Evolutionary conservation across 2,797 vertebrate species (phyloP).

Genomic region (Euthynnus affinis): DNA sequence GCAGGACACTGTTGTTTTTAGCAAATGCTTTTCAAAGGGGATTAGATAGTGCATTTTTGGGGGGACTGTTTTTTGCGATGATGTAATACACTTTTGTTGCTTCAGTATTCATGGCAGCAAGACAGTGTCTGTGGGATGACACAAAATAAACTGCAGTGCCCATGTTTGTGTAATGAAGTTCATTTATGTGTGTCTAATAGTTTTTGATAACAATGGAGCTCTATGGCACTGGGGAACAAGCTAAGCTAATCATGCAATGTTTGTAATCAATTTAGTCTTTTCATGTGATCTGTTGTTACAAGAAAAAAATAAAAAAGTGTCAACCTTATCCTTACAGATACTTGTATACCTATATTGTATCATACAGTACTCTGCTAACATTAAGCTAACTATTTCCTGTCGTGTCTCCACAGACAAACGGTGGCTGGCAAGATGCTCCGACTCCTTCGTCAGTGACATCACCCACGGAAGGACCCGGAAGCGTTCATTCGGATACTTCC

Average conservation of each 20-base stretch:
- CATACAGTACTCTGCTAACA: background rate
- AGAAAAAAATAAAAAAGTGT: background rate
- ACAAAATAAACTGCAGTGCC: too few species aligned
- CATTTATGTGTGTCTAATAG: too few species aligned
- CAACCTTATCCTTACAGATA: slow-evolving; percentile 3
- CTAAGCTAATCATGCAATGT: background rate
- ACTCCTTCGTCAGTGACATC: slow-evolving; percentile 99
- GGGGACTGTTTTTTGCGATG: background rate
- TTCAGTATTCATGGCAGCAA: background rate
- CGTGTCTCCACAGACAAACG: slow-evolving; percentile 90
- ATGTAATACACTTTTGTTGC: slow-evolving; percentile 1
- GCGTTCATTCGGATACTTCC: slow-evolving; percentile 99
- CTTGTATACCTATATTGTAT: background rate
- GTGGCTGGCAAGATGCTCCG: slow-evolving; percentile 99
- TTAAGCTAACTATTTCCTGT: slow-evolving; percentile 27
- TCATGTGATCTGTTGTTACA: background rate
- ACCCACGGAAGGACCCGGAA: slow-evolving; percentile 99
- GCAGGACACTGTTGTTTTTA: background rate
- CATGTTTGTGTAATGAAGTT: too few species aligned
- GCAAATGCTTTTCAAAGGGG: too few species aligned
- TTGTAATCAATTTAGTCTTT: too few species aligned
- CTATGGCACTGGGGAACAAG: background rate
- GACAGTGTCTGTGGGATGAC: too few species aligned
- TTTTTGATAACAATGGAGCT: too few species aligned
- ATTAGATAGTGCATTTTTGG: background rate